Evolutionary conservation across 2,888 invertebrate genomes (phyloP), one percentile per base, ranked within the genome.

Genomic region (Andrena haemorrhoa): DNA sequence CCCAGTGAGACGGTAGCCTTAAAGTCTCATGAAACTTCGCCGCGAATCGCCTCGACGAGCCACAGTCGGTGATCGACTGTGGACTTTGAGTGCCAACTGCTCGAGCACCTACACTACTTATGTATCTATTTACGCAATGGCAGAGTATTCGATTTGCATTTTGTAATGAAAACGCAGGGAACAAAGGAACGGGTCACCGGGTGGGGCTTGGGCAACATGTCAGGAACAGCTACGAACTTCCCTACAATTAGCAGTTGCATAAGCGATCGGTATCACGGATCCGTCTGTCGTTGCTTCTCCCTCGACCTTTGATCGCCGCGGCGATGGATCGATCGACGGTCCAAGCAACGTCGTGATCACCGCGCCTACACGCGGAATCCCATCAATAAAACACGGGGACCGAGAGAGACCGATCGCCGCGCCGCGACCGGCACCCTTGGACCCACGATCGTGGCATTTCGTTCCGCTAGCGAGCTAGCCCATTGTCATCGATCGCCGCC

Each of bases 381-480:
- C 78, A 83, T 85, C 83, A 82, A 87, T 84, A 79, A 82, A 73
- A 83, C 77, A 49, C 47, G 16, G 33, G 12, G 31, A 4, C 41
- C 16, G 60, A 74, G 51, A 56, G 75, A 79, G 84, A 86, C 79
- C 64, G 79, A 86, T 86, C 70, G 79, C 41, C 41, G 12, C 35
- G 35, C 35, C 35, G 35, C 10, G 16, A n/a, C 41, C 79, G 79
- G 77, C 72, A 80, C 79, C 87, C 78, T 88, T 77, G 81, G 79
- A 74, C 70, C 61, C 41, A 75, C 78, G 83, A 86, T 85, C 76
- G 61, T 60, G 71, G 63, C 88, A 84, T 91, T 89, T 89, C 87
- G 89, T 90, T 88, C 89, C 90, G 89, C 87, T 58, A 86, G 83
- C 77, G 88, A 89, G 89, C 87, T 35, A 85, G 82, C 77, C 71